Base-by-base conservation (phyloP, 1,140 invertebrate genomes). In the Ditylenchus dipsaci region DNA sequence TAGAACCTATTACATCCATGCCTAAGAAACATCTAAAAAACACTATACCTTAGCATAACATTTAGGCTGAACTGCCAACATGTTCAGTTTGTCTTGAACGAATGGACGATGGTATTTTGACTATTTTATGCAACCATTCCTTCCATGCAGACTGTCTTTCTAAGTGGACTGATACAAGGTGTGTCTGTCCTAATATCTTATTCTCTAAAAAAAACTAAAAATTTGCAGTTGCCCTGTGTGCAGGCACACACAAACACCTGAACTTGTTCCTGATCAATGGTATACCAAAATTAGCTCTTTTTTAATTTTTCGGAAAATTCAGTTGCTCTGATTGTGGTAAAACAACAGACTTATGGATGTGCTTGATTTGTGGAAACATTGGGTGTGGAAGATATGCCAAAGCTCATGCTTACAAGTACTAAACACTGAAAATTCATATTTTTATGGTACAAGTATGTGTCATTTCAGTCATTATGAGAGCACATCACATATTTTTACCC, bases 61-160 rank as follows among this genome's bases (percentile, higher is more conserved):
- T 88, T 88, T 89, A 93, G 75, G 94, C 92, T 0, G 96, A 98
- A 85, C 85, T 97, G 63, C 95, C 95, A n/a, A 95, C 91, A 1
- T 99, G 96, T 85, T 91, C 95, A 8, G 93, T 97, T 19, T 97
- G 94, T 83, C 83, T 94, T 3, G 95, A 99, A 84, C 88, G 93
- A 82, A 87, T 88, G 87, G 86, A 99, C 85, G 94, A 97, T 84
- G 93, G 94, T 1, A 90, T 98, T 72, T 86, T 98, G 64, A 97
- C 94, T 5, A 95, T 99, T 79, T 86, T 98, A 38, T 99, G 96
- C 83, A 97, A 97, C 86, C 96, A 99, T 85, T 90, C 93, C 0
- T 98, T 97, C 84, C 96, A 99, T 85, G 89, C 91, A 19, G 89
- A 89, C 74, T 99, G 95, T 85, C 85, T 99, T 33, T 88, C 91